Evolutionary conservation across 2,113 vertebrate species (phyloP).

Genomic region (Neolamprologus variostigma): DNA sequence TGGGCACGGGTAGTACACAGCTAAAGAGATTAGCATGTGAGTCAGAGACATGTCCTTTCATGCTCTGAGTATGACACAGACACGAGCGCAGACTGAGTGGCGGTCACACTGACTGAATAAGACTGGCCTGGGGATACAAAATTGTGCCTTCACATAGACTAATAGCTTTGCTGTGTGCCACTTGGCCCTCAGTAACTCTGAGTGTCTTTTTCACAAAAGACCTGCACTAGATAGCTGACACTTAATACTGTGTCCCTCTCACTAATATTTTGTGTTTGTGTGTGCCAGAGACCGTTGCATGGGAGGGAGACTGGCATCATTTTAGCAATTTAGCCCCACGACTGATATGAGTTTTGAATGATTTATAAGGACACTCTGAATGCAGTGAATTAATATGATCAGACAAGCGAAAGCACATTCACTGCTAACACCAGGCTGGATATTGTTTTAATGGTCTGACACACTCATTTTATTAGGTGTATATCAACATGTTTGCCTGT

Average conservation of each 20-base stretch:
- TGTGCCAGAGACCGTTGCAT: neutral
- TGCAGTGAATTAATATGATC: slow-evolving; percentile 19
- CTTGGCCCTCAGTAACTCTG: neutral
- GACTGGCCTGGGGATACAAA: slow-evolving; percentile 18
- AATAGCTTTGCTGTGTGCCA: slow-evolving; percentile 2
- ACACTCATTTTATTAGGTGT: neutral
- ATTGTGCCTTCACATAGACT: neutral
- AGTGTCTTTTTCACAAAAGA: neutral
- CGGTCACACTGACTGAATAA: neutral
- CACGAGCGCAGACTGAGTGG: neutral
- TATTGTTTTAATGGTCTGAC: neutral
- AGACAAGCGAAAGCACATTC: slow-evolving; percentile 37
- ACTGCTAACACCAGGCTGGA: neutral
- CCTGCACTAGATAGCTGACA: slow-evolving; percentile 2
- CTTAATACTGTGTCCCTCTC: neutral
- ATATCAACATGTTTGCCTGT: neutral
- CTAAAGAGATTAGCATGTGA: slow-evolving; percentile 51
- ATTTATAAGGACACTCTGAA: slow-evolving; percentile 37
- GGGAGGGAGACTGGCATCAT: neutral
- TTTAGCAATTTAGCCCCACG: neutral
- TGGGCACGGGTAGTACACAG: neutral
- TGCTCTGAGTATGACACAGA: slow-evolving; percentile 33
- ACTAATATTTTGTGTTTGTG: neutral
- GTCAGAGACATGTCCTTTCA: slow-evolving; percentile 69
- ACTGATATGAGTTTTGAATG: slow-evolving; percentile 43